Evolutionary conservation across 2,888 invertebrate genomes (phyloP), one percentile per base, ranked within the genome.

Genomic region (Drosophila anomelani): DNA sequence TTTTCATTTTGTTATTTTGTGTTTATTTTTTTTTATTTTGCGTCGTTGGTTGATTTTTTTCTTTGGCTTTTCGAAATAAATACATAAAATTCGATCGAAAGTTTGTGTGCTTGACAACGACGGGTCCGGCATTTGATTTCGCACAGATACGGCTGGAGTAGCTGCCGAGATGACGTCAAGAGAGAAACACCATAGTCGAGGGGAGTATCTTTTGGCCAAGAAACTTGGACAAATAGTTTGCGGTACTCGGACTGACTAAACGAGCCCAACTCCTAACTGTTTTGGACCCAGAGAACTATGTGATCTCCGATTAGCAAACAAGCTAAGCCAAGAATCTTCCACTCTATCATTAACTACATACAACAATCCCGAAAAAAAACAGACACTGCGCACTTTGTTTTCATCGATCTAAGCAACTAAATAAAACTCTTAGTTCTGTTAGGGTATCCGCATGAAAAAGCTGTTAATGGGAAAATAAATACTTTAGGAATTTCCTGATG

Each of bases 41-140:
- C 70, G 72, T 73, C 44, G 76, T 72, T 66, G 39, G 49, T 32
- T 53, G n/a, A n/a, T 69, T 70, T 53, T 69, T 70, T 46, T 32
- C 43, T 36, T 56, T 49, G 46, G 53, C 17, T 78, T 81, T 77
- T 68, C 80, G 87, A 85, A 85, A 85, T 85, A 85, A 89, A 85
- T 88, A 85, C 90, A 85, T 89, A 85, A 88, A 85, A 89, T 89
- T 88, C 84, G 84, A 85, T 85, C 84, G 84, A 85, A 85, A 85
- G 90, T 85, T 89, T 89, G 34, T 68, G 78, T 73, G 88, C 86
- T 89, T 84, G 88, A 80, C 85, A 87, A 80, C 75, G 82, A 79
- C 72, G 64, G 57, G 53, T 73, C 70, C 77, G 90, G 84, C 86
- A 85, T 84, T 89, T 88, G 84, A 85, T 85, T 85, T 89, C 88